Conservation (phyloP, 2,888 invertebrate genomes). For the Petrophora chlorosata region DNA sequence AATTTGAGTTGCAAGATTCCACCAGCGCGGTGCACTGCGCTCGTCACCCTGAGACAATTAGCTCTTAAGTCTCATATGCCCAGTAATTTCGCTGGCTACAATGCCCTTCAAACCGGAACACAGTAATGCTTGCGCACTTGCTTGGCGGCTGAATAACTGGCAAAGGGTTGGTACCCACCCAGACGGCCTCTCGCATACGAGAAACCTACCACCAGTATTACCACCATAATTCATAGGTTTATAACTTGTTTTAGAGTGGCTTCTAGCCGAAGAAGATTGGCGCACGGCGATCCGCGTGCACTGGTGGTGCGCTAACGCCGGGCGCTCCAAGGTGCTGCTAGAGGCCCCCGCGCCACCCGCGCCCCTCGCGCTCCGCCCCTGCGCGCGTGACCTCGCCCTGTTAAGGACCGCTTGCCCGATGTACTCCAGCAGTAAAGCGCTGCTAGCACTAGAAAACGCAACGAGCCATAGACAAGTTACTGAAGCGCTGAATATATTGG, state of each 20-base stretch:
- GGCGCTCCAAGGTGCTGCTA: constrained; percentile 43
- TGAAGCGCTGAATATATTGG: constrained; percentile 80
- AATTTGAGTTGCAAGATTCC: too few relatives aligned
- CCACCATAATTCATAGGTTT: too few relatives aligned
- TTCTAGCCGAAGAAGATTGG: constrained; percentile 64
- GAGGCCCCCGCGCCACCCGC: constrained; percentile 50
- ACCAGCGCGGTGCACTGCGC: too few relatives aligned
- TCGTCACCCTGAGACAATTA: too few relatives aligned
- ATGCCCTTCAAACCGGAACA: too few relatives aligned
- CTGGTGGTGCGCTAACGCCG: constrained; percentile 65
- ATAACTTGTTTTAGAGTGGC: constrained; percentile 67
- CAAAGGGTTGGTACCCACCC: too few relatives aligned
- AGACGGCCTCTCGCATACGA: too few relatives aligned
- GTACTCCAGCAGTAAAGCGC: constrained; percentile 77
- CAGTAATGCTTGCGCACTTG: too few relatives aligned
- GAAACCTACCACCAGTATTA: too few relatives aligned
- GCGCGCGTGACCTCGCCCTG: constrained; percentile 67
- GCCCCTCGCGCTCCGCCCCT: constrained; percentile 54
- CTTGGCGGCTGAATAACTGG: too few relatives aligned
- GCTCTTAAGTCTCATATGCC: too few relatives aligned
- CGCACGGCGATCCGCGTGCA: constrained; percentile 62
- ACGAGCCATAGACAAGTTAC: constrained; percentile 84
- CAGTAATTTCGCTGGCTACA: too few relatives aligned
- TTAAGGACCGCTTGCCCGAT: constrained; percentile 80
- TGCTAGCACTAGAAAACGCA: constrained; percentile 85